phyloP scores from a whole-genome alignment of 2,797 vertebrate genomes.

The Coendou prehensilis region DNA sequence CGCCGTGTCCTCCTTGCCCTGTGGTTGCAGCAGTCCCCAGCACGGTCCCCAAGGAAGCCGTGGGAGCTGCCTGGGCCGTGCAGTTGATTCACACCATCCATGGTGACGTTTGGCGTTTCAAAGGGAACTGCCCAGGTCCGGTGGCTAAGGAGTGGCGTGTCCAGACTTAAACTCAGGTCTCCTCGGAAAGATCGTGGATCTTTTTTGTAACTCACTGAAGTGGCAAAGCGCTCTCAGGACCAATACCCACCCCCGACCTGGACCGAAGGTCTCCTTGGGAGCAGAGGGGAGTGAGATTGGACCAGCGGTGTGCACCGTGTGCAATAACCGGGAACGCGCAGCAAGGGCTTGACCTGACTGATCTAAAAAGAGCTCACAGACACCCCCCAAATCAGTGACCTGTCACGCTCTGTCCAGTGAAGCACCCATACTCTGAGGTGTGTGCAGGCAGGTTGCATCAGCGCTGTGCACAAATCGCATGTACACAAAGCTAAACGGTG shows the following conservation, averaged over 20 bases:
- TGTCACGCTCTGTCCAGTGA: too few species aligned
- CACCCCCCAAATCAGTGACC: not conserved
- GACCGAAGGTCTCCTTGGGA: not conserved
- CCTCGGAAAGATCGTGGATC: not conserved
- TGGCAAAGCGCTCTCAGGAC: not conserved
- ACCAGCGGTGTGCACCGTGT: not conserved
- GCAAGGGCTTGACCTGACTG: not conserved
- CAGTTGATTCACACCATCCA: not conserved
- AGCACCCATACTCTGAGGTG: not conserved
- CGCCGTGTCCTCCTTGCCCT: not conserved
- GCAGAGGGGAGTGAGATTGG: not conserved
- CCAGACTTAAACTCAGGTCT: not conserved
- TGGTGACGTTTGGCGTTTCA: not conserved
- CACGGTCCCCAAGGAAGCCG: not conserved
- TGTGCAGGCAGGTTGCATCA: not conserved
- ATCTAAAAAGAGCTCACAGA: not conserved
- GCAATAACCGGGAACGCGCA: not conserved
- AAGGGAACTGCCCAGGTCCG: not conserved
- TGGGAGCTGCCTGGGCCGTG: not conserved
- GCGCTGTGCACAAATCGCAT: too few species aligned
- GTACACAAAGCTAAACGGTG: fast-evolving
- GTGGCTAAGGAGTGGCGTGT: not conserved
- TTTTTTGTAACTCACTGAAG: not conserved
- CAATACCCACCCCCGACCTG: not conserved
- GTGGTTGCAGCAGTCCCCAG: not conserved